Evolutionary conservation across 2,888 invertebrate genomes (phyloP).

Genomic region (Terebella lapidaria): DNA sequence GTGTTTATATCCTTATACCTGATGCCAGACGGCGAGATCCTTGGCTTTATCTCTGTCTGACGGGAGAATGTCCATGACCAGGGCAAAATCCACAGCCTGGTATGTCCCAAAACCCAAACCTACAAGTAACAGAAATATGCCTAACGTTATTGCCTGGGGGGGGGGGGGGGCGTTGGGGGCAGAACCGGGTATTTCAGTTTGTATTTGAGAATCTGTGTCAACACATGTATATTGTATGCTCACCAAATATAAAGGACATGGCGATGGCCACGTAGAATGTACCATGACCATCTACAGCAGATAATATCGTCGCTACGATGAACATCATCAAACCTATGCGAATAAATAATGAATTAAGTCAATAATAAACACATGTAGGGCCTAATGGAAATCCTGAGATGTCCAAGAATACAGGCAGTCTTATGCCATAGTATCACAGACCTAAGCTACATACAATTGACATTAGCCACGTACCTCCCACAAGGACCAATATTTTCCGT

Average conservation of each 20-base stretch:
- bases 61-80: conserved; percentile 50
- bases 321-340: conserved; percentile 45
- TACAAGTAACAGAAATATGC: conserved; percentile 20
- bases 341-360: too few relatives aligned
- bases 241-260: conserved; percentile 44
- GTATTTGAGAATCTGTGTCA: background rate
- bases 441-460: background rate
- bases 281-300: conserved; percentile 32
- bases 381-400: too few relatives aligned
- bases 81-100: conserved; percentile 49
- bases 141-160: too few relatives aligned
- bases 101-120: conserved; percentile 48
- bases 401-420: too few relatives aligned
- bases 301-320: conserved; percentile 29
- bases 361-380: too few relatives aligned
- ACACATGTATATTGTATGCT: background rate
- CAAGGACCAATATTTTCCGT: conserved; percentile 43
- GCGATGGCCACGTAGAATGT: conserved; percentile 41
- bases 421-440: too few relatives aligned
- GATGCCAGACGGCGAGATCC: conserved; percentile 51
- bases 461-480: conserved; percentile 36
- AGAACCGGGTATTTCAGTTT: too few relatives aligned
- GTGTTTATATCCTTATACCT: conserved; percentile 21
- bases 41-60: conserved; percentile 46
- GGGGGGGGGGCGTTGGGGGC: too few relatives aligned